phyloP scores from a whole-genome alignment of 1,140 invertebrate genomes.

The Eriosoma lanigerum region DNA sequence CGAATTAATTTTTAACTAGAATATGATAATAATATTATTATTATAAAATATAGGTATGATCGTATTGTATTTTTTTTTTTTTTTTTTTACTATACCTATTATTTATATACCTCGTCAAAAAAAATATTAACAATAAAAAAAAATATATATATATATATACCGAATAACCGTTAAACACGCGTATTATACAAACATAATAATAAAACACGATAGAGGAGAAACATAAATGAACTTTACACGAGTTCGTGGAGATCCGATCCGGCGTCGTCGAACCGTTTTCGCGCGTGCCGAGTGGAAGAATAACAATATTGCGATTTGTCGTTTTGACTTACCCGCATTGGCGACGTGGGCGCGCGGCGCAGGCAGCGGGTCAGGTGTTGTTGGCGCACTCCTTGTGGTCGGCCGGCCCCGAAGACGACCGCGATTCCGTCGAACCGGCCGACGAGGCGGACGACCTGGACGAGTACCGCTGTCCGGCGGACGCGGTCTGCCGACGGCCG shows the following conservation, averaged over 20 bases:
- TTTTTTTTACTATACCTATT: too few species aligned
- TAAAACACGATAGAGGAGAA: not conserved
- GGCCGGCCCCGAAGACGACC: not conserved
- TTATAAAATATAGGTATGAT: too few species aligned
- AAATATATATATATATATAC: too few species aligned
- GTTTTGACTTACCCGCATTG: not conserved
- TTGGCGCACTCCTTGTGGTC: conserved; percentile 22
- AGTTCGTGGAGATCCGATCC: too few species aligned
- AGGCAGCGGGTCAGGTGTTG: conserved; percentile 33
- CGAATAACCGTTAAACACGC: too few species aligned
- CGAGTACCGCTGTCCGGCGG: not conserved
- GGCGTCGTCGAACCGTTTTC: not conserved
- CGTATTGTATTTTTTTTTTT: too few species aligned
- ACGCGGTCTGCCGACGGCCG: not conserved
- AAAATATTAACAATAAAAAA: too few species aligned
- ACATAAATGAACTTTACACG: not conserved
- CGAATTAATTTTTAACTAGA: too few species aligned
- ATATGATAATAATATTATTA: too few species aligned
- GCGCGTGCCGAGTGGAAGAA: not conserved
- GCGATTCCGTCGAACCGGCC: conserved; percentile 17
- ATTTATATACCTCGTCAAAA: conserved; percentile 6
- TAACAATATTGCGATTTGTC: not conserved
- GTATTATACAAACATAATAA: too few species aligned
- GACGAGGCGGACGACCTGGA: conserved; percentile 47
- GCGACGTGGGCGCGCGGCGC: not conserved